Evolutionary conservation across 2,113 vertebrate species (phyloP).

Genomic region (Antigone vipio): DNA sequence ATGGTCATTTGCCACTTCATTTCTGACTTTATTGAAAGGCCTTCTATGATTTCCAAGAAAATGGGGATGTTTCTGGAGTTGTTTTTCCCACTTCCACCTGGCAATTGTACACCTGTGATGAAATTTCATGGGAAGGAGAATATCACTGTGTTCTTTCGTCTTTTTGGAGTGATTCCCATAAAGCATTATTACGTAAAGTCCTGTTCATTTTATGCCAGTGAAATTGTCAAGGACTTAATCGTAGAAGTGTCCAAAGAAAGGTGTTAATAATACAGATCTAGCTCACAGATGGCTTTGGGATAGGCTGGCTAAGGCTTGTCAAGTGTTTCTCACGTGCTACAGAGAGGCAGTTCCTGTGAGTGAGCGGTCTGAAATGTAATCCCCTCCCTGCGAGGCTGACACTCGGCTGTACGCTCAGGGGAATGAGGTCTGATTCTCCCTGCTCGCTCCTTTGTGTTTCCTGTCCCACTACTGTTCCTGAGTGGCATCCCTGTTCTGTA

Average conservation of each 20-base stretch:
- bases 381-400: neutral
- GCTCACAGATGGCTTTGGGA: conserved; percentile 24
- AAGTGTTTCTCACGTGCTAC: neutral
- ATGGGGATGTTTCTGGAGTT: neutral
- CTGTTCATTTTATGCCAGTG: conserved; percentile 18
- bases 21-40: neutral
- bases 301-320: conserved; percentile 14
- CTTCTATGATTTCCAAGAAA: neutral
- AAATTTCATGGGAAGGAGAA: neutral
- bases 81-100: neutral
- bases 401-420: neutral
- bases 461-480: neutral
- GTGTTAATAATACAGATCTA: conserved; percentile 11
- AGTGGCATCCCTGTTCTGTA: neutral
- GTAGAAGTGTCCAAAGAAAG: neutral
- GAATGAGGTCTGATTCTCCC: neutral
- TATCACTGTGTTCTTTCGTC: neutral
- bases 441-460: neutral
- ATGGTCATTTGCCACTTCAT: neutral
- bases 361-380: neutral
- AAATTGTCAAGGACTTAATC: conserved; percentile 2
- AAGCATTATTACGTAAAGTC: neutral
- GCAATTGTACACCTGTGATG: neutral
- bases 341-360: neutral
- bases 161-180: neutral